Evolutionary conservation across 2,888 invertebrate genomes (phyloP).

Genomic region (Serripes groenlandicus): DNA sequence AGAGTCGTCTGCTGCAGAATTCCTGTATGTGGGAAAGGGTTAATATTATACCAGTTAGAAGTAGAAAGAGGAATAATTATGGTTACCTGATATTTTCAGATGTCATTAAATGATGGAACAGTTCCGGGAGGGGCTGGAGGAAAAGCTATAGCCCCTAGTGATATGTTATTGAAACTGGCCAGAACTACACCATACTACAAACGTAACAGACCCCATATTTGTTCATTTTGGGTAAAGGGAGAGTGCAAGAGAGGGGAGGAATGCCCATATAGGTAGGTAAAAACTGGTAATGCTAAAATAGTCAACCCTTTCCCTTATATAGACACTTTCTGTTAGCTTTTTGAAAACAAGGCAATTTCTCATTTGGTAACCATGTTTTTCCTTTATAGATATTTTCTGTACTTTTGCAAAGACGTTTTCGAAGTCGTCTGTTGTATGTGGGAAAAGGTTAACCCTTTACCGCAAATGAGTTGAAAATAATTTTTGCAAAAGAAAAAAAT

Average conservation of each 20-base stretch:
- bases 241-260: slow-evolving; percentile 98
- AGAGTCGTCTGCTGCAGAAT: not conserved
- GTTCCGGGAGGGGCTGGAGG: slow-evolving; percentile 87
- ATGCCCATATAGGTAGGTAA: slow-evolving; percentile 92
- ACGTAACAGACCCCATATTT: slow-evolving; percentile 97
- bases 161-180: slow-evolving; percentile 94
- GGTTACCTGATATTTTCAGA: slow-evolving; percentile 61
- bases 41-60: not conserved
- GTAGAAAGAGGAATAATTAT: not conserved
- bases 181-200: slow-evolving; percentile 98
- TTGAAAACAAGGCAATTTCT: no score
- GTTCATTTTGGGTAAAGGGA: slow-evolving; percentile 99
- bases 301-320: no score
- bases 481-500: no score
- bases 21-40: not conserved
- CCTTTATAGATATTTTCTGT: no score
- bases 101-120: slow-evolving; percentile 87
- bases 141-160: slow-evolving; percentile 91
- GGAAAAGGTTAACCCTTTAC: no score
- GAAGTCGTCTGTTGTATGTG: no score
- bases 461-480: no score
- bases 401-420: no score
- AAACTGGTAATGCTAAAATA: no score
- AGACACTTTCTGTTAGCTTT: no score
- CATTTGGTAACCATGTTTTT: no score